Evolutionary conservation across 2,888 invertebrate genomes (phyloP), one percentile per base, ranked within the genome.

Genomic region (Sarcophaga carnaria): DNA sequence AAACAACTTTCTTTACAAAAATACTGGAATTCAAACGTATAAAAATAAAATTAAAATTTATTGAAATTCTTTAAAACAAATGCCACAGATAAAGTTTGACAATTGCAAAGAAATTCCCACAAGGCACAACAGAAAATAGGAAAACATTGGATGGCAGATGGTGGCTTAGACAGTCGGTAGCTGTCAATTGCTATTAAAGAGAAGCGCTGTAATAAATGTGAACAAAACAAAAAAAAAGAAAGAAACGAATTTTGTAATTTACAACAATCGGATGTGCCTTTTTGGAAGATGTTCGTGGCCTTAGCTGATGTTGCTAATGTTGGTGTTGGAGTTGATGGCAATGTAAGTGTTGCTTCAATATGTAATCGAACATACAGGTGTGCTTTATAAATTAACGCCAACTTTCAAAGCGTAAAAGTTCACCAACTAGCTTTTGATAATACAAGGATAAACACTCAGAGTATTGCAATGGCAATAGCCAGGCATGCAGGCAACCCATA

Each of bases 331-430:
- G 66, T 64, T 17, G 54, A 0, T 14, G 54, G 49, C 64, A 54
- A 45, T 66, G 62, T 20, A 54, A 60, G 64, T 54, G 54, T 54
- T 54, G 54, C 70, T 83, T 69, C 67, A 83, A 84, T 78, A 80
- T 74, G 81, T 89, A 90, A 91, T 91, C 89, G 87, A 90, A 90
- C 54, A 72, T 87, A 89, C 92, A 91, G 91, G 91, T 91, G 91
- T 91, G 90, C 92, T 89, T 89, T 89, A 91, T 91, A 91, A 91
- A 91, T 91, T 90, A 90, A 90, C 90, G 88, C 88, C 87, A 86
- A 84, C 78, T 83, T 85, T 81, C 72, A 79, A 83, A 78, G 27
- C 22, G 37, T 27, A 22, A 20, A 70, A 70, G 59, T 54, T 64
- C 37, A 67, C 8, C 12, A 75, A 72, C 47, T 54, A 67, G 20